Conservation (phyloP, 2,113 vertebrate species). For the Crotalus viridis region DNA sequence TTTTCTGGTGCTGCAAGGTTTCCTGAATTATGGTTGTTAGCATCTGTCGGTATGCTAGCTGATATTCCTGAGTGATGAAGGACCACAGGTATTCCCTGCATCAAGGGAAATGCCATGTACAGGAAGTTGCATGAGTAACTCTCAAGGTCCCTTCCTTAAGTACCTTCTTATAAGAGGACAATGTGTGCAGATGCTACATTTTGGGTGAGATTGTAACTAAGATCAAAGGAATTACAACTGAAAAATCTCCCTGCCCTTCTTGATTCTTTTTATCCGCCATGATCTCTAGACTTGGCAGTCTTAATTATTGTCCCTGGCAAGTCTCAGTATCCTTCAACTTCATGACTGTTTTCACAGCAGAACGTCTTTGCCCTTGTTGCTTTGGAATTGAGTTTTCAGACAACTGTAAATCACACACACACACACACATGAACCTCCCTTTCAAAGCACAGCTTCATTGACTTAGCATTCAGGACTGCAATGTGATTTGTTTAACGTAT, state of each 20-base stretch:
- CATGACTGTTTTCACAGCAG: not conserved
- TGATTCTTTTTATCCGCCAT: not conserved
- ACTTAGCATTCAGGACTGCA: constrained; percentile 49
- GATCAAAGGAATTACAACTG: too few relatives aligned
- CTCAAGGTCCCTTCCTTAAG: not conserved
- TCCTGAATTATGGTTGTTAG: not conserved
- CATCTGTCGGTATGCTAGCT: not conserved
- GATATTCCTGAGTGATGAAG: not conserved
- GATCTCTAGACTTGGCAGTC: not conserved
- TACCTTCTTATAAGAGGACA: not conserved
- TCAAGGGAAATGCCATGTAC: not conserved
- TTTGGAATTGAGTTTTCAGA: not conserved
- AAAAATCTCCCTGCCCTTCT: not conserved
- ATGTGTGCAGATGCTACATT: not conserved
- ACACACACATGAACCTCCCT: not conserved
- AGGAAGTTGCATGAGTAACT: not conserved
- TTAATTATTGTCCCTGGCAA: not conserved
- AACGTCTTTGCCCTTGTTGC: not conserved
- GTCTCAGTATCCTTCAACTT: not conserved
- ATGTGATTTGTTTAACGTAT: constrained; percentile 62
- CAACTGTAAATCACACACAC: not conserved
- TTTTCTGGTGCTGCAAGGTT: not conserved
- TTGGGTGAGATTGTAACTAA: not conserved
- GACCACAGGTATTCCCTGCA: not conserved
- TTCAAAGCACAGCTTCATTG: constrained; percentile 6